These are phyloP conservation scores for Bovichtus diacanthus DNA, from an alignment of 2,797 vertebrate genomes.

Conservation along the genomic window DNA sequence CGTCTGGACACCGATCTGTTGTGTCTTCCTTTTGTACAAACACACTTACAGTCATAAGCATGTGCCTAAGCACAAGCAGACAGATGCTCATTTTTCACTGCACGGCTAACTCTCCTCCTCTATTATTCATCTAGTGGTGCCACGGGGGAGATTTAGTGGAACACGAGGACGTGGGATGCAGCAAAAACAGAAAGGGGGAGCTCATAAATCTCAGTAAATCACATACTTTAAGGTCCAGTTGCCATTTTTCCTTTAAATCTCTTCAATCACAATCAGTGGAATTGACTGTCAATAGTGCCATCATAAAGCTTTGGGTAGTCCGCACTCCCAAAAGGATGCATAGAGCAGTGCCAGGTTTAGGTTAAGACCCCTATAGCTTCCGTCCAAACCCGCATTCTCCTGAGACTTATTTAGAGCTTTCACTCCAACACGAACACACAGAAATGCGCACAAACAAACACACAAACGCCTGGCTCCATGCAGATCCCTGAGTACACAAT, in stretches of 20 bases:
- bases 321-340: slow-evolving; percentile 29
- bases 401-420: slow-evolving; percentile 46
- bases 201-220: slow-evolving; percentile 58
- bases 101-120: slow-evolving; percentile 49
- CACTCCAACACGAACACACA: slow-evolving; percentile 6
- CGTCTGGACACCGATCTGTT: slow-evolving; percentile 19
- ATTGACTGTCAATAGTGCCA: slow-evolving; percentile 29
- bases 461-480: slow-evolving; percentile 3
- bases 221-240: slow-evolving; percentile 23
- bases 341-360: slow-evolving; percentile 40
- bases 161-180: slow-evolving; percentile 45
- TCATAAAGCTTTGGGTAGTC: slow-evolving; percentile 13
- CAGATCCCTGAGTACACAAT: slow-evolving; percentile 34
- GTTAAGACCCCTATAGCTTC: slow-evolving; percentile 49
- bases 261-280: slow-evolving; percentile 25
- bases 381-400: slow-evolving; percentile 39
- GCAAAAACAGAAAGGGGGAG: slow-evolving; percentile 34
- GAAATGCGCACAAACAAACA: slow-evolving; percentile 15
- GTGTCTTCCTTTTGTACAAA: slow-evolving; percentile 11
- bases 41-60: slow-evolving; percentile 30
- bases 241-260: slow-evolving; percentile 23
- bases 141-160: slow-evolving; percentile 57
- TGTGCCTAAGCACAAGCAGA: slow-evolving; percentile 40
- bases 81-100: slow-evolving; percentile 54
- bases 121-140: slow-evolving; percentile 66